Evolutionary conservation across 2,113 vertebrate species (phyloP).

Genomic region (Hemiprocne comata): DNA sequence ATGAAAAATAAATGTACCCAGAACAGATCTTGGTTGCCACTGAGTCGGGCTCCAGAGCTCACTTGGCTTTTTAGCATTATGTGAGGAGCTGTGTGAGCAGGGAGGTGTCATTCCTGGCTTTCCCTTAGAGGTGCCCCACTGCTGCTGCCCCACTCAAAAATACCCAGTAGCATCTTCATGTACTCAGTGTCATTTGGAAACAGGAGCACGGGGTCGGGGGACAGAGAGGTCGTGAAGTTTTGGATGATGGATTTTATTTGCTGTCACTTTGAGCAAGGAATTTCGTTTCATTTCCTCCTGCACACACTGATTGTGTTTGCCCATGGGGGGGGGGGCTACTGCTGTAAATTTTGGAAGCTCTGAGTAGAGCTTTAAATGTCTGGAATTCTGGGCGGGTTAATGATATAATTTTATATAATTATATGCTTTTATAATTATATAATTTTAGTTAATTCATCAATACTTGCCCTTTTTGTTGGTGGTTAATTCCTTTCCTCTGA

Average conservation of each 20-base stretch:
- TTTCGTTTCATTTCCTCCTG: not conserved
- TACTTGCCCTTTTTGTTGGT: not conserved
- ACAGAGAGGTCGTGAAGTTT: not conserved
- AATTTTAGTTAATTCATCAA: not conserved
- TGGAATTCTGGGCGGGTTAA: not conserved
- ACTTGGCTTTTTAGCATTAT: not conserved
- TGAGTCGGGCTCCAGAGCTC: not conserved
- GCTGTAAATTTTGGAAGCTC: not conserved
- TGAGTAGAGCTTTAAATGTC: not conserved
- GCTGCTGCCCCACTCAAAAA: not conserved
- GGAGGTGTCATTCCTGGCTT: not conserved
- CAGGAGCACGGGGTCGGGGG: accelerated
- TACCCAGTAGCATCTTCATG: not conserved
- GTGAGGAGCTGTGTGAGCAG: not conserved
- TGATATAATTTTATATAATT: not conserved
- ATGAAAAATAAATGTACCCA: not conserved
- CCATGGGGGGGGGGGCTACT: not conserved
- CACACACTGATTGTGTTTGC: not conserved
- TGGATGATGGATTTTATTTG: not conserved
- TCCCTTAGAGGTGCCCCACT: not conserved
- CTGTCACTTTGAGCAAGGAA: not conserved
- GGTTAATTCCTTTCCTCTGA: not conserved
- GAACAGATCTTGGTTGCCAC: not conserved
- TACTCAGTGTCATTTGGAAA: not conserved
- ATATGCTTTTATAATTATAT: too few relatives aligned